Conservation (phyloP, 2,888 invertebrate genomes). For the Drosophila incognita region DNA sequence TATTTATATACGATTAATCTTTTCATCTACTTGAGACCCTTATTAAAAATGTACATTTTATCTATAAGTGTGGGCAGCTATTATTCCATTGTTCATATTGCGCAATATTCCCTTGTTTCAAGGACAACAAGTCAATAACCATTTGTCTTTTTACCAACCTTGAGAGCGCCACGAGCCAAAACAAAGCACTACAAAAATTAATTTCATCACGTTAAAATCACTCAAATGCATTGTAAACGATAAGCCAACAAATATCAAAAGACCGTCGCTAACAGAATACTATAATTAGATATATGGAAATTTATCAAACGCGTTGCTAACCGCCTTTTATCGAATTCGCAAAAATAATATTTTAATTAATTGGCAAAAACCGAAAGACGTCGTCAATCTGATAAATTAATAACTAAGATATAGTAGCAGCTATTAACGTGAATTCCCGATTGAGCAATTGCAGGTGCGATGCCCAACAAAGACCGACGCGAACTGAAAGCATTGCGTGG, state of each 20-base stretch:
- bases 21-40: not conserved
- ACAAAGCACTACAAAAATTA: slow-evolving; percentile 38
- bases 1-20: not conserved
- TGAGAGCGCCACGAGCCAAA: slow-evolving; percentile 31
- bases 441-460: slow-evolving; percentile 56
- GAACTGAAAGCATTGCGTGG: slow-evolving; percentile 58
- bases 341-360: slow-evolving; percentile 63
- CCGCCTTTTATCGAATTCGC: slow-evolving; percentile 34
- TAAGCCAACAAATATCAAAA: slow-evolving; percentile 12
- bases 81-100: slow-evolving; percentile 10
- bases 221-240: slow-evolving; percentile 48
- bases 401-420: slow-evolving; percentile 16
- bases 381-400: slow-evolving; percentile 43
- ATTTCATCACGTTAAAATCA: slow-evolving; percentile 41
- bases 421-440: slow-evolving; percentile 46
- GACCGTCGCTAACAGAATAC: slow-evolving; percentile 3
- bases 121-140: slow-evolving; percentile 27
- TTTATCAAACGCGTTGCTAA: slow-evolving; percentile 17
- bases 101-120: slow-evolving; percentile 12
- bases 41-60: not conserved
- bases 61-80: slow-evolving; percentile 2
- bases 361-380: slow-evolving; percentile 29
- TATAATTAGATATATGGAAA: not conserved
- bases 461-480: slow-evolving; percentile 70
- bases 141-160: slow-evolving; percentile 61